Percentiles rank a stretch among this genome's conserved stretches.
phyloP scores from a whole-genome alignment of 1,140 invertebrate species.

The Drosophila pachea region DNA sequence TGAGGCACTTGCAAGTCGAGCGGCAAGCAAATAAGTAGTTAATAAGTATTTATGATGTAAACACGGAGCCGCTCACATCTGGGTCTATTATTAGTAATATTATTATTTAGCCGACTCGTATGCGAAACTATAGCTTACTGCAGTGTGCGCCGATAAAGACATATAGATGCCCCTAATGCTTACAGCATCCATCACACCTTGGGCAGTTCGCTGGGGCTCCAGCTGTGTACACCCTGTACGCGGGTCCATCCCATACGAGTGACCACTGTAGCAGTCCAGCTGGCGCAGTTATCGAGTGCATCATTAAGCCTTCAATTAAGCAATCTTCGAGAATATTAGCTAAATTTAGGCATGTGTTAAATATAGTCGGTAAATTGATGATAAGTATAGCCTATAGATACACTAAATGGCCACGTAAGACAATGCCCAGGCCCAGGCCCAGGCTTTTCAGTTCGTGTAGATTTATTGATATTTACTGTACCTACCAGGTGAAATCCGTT shows the following conservation, averaged over 20 bases:
- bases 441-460: neutral
- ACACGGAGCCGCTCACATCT: slow-evolving; percentile 9
- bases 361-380: too few relatives aligned
- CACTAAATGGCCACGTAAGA: too few relatives aligned
- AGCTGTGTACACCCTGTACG: too few relatives aligned
- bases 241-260: too few relatives aligned
- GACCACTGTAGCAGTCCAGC: too few relatives aligned
- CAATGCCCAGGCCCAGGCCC: too few relatives aligned
- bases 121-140: slow-evolving; percentile 3
- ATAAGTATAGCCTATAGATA: too few relatives aligned
- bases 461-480: slow-evolving; percentile 39
- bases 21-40: slow-evolving; percentile 22
- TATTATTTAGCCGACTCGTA: slow-evolving; percentile 2
- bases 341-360: too few relatives aligned
- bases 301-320: too few relatives aligned
- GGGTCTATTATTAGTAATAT: slow-evolving; percentile 19
- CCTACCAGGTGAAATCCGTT: slow-evolving; percentile 10
- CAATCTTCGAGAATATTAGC: too few relatives aligned
- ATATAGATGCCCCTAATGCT: slow-evolving; percentile 10
- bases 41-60: slow-evolving; percentile 41
- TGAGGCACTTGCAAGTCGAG: slow-evolving; percentile 28
- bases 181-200: slow-evolving; percentile 7
- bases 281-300: too few relatives aligned
- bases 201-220: neutral
- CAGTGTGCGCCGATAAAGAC: neutral